Percentiles rank a stretch among this genome's conserved stretches.
phyloP scores from a whole-genome alignment of 2,113 vertebrate genomes.

The Jaculus jaculus region DNA sequence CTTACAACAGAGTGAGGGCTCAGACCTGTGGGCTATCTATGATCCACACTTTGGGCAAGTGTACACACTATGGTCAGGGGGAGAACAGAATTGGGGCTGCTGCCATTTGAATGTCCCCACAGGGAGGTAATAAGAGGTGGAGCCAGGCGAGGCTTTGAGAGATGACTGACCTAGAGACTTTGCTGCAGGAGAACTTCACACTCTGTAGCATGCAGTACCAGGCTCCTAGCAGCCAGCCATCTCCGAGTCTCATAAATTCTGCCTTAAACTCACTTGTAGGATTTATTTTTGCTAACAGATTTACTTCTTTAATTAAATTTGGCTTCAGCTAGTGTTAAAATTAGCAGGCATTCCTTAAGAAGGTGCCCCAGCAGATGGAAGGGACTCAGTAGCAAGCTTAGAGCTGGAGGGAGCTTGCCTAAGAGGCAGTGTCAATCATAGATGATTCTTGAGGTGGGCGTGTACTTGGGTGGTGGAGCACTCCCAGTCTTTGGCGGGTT shows the following conservation, averaged over 20 bases:
- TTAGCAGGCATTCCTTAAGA: slow-evolving; percentile 43
- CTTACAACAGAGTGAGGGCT: background rate
- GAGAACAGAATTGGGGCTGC: background rate
- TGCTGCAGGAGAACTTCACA: background rate
- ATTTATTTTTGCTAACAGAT: slow-evolving; percentile 56
- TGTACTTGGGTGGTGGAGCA: background rate
- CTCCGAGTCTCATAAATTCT: background rate
- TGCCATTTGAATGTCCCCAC: background rate
- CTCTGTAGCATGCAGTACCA: background rate
- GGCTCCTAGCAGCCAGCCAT: background rate
- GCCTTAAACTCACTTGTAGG: slow-evolving; percentile 12
- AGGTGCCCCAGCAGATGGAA: slow-evolving; percentile 42
- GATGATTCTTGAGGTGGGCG: background rate
- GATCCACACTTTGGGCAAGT: rapidly evolving
- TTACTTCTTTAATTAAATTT: slow-evolving; percentile 63
- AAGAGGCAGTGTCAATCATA: background rate
- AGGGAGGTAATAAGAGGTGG: background rate
- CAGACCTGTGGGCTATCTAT: rapidly evolving
- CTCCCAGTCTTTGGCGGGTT: background rate
- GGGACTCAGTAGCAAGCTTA: background rate
- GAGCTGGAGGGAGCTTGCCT: background rate
- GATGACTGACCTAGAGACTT: background rate
- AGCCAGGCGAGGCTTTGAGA: background rate
- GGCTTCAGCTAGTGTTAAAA: slow-evolving; percentile 54
- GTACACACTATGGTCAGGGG: background rate